These are phyloP conservation scores for Phoenicopterus ruber DNA, from an alignment of 2,113 vertebrate species.

Conservation along the genomic window DNA sequence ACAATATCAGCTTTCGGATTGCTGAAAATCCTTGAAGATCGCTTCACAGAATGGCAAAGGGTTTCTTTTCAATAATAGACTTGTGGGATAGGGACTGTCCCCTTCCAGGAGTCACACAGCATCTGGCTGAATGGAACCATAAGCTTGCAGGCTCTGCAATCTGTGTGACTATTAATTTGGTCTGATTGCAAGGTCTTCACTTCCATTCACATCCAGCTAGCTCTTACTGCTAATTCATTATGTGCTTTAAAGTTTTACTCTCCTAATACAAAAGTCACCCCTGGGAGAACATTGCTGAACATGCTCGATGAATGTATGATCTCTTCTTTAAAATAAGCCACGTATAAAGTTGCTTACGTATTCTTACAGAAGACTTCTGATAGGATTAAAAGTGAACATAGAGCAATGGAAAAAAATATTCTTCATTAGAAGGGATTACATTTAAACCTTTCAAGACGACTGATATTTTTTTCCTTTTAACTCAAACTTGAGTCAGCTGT, in stretches of 20 bases:
- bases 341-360: not conserved
- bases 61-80: not conserved
- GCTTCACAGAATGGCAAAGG: not conserved
- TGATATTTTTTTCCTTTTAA: not conserved
- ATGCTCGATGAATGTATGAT: not conserved
- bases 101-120: not conserved
- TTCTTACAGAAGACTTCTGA: not conserved
- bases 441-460: constrained; percentile 8
- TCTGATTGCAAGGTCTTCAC: not conserved
- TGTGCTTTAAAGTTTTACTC: not conserved
- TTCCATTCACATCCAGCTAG: not conserved
- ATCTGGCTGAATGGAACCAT: not conserved
- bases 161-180: not conserved
- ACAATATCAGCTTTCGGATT: not conserved
- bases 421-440: constrained; percentile 26
- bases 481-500: not conserved
- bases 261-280: not conserved
- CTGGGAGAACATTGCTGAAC: not conserved
- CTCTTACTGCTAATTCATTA: not conserved
- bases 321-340: not conserved
- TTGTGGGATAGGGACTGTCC: not conserved
- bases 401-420: not conserved
- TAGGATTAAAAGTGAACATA: not conserved
- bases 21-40: not conserved
- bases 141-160: not conserved